phyloP scores from a whole-genome alignment of 2,797 vertebrate genomes.

The Psittacula derbiana region DNA sequence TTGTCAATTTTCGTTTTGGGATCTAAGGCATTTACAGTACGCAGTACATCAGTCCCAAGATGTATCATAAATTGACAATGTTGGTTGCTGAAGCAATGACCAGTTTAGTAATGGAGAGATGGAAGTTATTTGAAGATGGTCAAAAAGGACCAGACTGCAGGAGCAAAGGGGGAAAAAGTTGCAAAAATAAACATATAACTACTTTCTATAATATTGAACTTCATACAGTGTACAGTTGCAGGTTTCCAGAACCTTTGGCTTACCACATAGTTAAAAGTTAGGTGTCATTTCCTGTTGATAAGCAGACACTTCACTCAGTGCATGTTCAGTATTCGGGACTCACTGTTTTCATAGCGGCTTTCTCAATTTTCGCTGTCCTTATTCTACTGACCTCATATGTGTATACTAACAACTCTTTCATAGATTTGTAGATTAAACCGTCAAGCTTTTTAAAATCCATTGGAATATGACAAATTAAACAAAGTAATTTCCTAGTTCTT shows the following conservation, averaged over 20 bases:
- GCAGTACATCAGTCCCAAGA: background rate
- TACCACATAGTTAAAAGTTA: slow-evolving; percentile 38
- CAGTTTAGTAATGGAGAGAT: background rate
- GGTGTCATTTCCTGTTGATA: slow-evolving; percentile 58
- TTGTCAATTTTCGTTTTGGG: background rate
- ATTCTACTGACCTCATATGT: background rate
- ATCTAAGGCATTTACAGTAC: background rate
- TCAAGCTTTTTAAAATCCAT: background rate
- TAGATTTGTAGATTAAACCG: background rate
- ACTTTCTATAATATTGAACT: slow-evolving; percentile 44
- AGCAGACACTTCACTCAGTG: background rate
- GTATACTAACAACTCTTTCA: background rate
- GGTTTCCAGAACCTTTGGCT: slow-evolving; percentile 28
- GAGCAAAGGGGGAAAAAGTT: background rate
- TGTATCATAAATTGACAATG: background rate
- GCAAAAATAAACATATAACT: slow-evolving; percentile 8
- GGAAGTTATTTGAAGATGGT: slow-evolving; percentile 35
- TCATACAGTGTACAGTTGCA: slow-evolving; percentile 3
- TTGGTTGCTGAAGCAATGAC: background rate
- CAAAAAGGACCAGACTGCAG: slow-evolving; percentile 28
- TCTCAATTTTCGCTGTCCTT: slow-evolving; percentile 19
- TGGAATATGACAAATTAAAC: background rate
- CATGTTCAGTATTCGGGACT: background rate
- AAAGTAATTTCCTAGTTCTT: background rate
- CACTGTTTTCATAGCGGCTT: background rate